Base-by-base conservation (phyloP, 1,140 invertebrate genomes). In the Sinella curviseta region DNA sequence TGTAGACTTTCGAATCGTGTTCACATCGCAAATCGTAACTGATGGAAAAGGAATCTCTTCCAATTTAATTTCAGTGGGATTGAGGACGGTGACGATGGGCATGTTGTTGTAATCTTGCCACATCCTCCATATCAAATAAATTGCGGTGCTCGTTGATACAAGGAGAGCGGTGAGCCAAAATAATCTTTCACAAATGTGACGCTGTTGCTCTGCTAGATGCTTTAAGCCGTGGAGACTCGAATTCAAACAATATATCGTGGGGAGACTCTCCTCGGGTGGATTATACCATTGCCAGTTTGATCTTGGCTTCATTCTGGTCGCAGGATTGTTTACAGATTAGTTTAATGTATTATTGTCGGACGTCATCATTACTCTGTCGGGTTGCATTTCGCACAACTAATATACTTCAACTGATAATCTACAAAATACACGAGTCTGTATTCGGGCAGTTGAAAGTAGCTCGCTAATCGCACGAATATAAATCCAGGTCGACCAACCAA, bases 41-140 rank as follows among this genome's bases (percentile, higher is more conserved):
- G 81, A 80, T 1, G 82, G 82, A 55, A 83, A 83, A 4, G 82
- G 82, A 39, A 82, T 81, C 36, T 81, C 65, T 20, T 81, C 82
- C 1, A 83, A 78, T 0, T 76, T 78, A 24, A 78, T 83, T 31
- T 83, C 82, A 48, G 48, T 33, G 0, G 80, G 74, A 33, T 88
- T 87, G 82, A 91, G 90, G 78, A 89, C 89, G 0, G 90, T 89
- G 24, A 90, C 89, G 1, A 91, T 89, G 1, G 90, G 90, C 4
- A 88, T 88, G 16, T 86, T 86, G 8, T 88, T 86, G 89, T 90
- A 91, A 77, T 90, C 90, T 0, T 84, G 83, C 85, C 88, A 90
- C 0, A 89, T 88, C 77, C 87, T 87, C n/a, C 84, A 84, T 16
- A 91, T 90, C 4, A 90, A 82, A 39, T 83, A 85, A 0, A 85